Conservation (phyloP, 2,113 vertebrate species). For the Nibea coibor region DNA sequence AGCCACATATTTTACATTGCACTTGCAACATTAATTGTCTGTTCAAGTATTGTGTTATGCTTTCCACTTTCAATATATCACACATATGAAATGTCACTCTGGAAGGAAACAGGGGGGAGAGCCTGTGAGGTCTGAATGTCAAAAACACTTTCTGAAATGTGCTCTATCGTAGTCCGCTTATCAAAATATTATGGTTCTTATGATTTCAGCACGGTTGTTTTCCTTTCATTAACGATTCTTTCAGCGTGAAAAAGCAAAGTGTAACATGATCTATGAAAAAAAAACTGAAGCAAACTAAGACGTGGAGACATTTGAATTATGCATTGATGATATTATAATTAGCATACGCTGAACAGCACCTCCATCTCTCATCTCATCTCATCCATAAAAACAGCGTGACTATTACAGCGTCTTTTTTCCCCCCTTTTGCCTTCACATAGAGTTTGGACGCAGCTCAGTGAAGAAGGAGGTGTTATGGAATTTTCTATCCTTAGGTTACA, state of each 20-base stretch:
- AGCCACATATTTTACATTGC: constrained; percentile 12
- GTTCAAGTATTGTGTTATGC: constrained; percentile 18
- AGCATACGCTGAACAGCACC: not conserved
- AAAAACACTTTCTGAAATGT: constrained; percentile 39
- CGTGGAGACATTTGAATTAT: constrained; percentile 4
- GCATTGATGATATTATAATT: not conserved
- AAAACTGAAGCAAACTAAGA: not conserved
- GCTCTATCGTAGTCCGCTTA: constrained; percentile 5
- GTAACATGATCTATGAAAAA: not conserved
- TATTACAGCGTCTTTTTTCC: not conserved
- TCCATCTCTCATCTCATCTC: too few relatives aligned
- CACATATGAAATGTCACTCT: constrained; percentile 26
- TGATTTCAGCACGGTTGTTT: constrained; percentile 41
- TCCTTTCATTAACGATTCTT: constrained; percentile 36
- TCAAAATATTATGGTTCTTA: constrained; percentile 30
- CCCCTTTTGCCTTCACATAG: not conserved
- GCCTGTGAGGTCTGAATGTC: constrained; percentile 31
- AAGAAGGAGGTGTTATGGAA: not conserved
- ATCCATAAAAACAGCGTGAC: not conserved
- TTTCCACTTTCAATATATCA: constrained; percentile 42
- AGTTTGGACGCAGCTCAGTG: not conserved
- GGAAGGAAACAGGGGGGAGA: constrained; percentile 7
- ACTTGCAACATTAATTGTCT: constrained; percentile 47
- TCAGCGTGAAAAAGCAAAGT: constrained; percentile 26
- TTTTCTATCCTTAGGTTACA: too few relatives aligned